Evolutionary conservation across 2,113 vertebrate genomes (phyloP).

Genomic region (Ibidorhyncha struthersii): DNA sequence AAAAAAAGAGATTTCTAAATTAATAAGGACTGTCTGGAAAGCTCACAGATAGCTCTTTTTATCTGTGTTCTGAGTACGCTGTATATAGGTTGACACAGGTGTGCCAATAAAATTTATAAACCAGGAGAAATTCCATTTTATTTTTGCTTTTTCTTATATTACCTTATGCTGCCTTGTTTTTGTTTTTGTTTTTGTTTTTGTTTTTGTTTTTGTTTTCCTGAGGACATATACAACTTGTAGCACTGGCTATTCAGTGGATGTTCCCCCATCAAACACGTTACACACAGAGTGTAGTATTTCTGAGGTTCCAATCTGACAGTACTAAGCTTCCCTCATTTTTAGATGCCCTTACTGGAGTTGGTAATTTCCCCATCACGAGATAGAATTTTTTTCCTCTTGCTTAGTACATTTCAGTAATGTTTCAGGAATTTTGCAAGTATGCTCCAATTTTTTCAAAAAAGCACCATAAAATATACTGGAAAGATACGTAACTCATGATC

Average conservation of each 20-base stretch:
- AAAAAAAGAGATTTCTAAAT: not conserved
- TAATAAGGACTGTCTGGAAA: not conserved
- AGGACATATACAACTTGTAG: not conserved
- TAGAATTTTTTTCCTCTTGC: not conserved
- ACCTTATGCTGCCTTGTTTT: accelerated
- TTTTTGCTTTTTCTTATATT: not conserved
- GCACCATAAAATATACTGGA: not conserved
- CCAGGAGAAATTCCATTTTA: not conserved
- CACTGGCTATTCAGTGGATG: not conserved
- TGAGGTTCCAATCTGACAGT: not conserved
- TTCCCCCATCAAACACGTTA: not conserved
- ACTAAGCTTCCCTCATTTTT: not conserved
- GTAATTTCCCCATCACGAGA: not conserved
- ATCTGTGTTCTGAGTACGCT: not conserved
- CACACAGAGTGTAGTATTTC: not conserved
- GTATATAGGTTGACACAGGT: not conserved
- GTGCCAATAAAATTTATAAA: not conserved
- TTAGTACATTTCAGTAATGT: not conserved
- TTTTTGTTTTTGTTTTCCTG: too few species aligned
- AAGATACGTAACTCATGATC: not conserved
- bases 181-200: too few species aligned
- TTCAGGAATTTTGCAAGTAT: not conserved
- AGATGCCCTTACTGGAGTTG: not conserved
- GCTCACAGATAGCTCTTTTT: not conserved
- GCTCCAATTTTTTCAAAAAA: not conserved